These are phyloP conservation scores for Gulo gulo DNA, from an alignment of 2,113 vertebrate species.

Conservation along the genomic window DNA sequence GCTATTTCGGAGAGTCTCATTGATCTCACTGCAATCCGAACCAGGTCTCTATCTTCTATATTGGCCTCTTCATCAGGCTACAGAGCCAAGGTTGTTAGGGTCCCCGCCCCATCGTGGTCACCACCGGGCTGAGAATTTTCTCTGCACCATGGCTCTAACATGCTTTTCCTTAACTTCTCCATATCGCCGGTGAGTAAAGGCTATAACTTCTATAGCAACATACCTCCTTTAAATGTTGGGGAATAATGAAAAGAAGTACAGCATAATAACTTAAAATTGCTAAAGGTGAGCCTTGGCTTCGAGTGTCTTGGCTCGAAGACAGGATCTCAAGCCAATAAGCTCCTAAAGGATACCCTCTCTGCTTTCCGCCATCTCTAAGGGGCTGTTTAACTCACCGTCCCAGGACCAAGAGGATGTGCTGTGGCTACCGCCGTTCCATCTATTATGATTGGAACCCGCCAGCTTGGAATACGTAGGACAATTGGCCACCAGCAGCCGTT, in stretches of 20 bases:
- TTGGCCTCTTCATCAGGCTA: neutral
- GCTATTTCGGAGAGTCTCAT: neutral
- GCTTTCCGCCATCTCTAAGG: neutral
- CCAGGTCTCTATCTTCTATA: neutral
- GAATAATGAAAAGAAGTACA: neutral
- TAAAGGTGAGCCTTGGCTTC: neutral
- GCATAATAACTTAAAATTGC: neutral
- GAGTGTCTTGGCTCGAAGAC: neutral
- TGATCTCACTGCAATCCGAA: neutral
- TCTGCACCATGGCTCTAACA: neutral
- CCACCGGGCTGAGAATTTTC: neutral
- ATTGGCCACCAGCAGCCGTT: neutral
- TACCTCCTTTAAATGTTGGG: neutral
- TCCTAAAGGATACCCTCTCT: neutral
- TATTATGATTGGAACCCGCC: rapidly evolving
- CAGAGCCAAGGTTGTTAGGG: neutral
- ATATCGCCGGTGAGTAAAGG: neutral
- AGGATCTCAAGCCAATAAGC: neutral
- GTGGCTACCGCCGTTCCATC: neutral
- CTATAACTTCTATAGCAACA: neutral
- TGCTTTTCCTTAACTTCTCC: neutral
- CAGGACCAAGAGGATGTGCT: neutral
- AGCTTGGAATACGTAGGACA: neutral
- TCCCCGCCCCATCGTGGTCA: neutral
- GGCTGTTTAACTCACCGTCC: neutral